A percentile compares a stretch with the other conserved stretches of the same genome.
Conservation (phyloP, 2,888 invertebrate genomes). For the Caenorhabditis zanzibari region DNA sequence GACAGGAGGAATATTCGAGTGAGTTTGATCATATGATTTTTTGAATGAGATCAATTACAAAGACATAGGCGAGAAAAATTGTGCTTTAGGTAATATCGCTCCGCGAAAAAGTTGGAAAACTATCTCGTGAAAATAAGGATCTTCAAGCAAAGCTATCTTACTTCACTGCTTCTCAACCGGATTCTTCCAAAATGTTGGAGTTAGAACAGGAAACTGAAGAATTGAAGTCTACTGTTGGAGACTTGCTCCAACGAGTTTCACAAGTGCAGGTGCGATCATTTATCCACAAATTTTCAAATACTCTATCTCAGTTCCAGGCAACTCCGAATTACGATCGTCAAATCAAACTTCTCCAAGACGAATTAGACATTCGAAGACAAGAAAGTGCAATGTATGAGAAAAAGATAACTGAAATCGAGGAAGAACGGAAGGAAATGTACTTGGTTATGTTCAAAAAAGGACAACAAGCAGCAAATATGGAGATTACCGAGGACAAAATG, state of each 20-base stretch:
- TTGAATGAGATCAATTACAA: not conserved
- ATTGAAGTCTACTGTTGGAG: constrained; percentile 55
- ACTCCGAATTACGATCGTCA: constrained; percentile 48
- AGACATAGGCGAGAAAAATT: not conserved
- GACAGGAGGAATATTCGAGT: constrained; percentile 63
- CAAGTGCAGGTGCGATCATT: constrained; percentile 28
- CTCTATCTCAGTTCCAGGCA: constrained; percentile 20
- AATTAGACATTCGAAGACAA: constrained; percentile 72
- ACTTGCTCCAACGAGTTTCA: constrained; percentile 57
- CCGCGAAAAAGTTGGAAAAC: constrained; percentile 69
- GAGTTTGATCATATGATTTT: constrained; percentile 1
- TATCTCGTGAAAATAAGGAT: constrained; percentile 67
- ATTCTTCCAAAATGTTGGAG: constrained; percentile 59
- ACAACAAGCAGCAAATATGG: constrained; percentile 81
- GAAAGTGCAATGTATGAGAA: constrained; percentile 82
- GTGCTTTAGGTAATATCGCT: constrained; percentile 60
- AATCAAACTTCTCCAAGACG: constrained; percentile 65
- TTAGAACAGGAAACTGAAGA: constrained; percentile 64
- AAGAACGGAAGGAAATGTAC: constrained; percentile 82
- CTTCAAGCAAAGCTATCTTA: constrained; percentile 61
- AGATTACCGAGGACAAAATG: constrained; percentile 71
- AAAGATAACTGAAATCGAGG: constrained; percentile 80
- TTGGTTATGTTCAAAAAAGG: constrained; percentile 83
- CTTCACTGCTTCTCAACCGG: constrained; percentile 48
- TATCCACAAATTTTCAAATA: not conserved